These are phyloP conservation scores for Ceratitis capitata DNA, from an alignment of 1,140 invertebrate species.

Conservation along the genomic window DNA sequence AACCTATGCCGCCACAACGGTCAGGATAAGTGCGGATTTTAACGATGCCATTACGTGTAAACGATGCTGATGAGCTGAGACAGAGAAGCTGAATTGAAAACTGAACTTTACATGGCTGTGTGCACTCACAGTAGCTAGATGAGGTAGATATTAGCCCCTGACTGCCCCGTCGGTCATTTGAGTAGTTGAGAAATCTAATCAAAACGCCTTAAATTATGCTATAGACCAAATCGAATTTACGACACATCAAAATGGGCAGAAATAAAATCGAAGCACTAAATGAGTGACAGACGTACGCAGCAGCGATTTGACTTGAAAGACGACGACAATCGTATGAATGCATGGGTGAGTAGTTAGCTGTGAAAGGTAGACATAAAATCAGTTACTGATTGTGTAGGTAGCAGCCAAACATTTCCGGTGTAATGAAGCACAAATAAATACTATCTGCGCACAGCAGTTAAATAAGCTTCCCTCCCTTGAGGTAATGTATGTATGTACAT, in stretches of 20 bases:
- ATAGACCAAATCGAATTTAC: conserved; percentile 63
- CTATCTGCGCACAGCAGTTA: background rate
- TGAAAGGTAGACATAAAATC: background rate
- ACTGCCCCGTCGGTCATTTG: background rate
- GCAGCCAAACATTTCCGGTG: background rate
- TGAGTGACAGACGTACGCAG: background rate
- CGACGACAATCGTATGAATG: background rate
- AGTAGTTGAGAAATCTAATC: conserved; percentile 37
- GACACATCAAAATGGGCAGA: conserved; percentile 48
- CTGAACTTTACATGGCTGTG: conserved; percentile 44
- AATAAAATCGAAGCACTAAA: conserved; percentile 34
- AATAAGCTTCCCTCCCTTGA: conserved; percentile 16
- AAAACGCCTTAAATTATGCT: conserved; percentile 60
- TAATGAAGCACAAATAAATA: background rate
- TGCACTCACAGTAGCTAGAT: too few species aligned
- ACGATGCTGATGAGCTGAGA: conserved; percentile 64
- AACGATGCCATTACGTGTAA: conserved; percentile 64
- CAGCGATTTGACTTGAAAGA: conserved; percentile 7
- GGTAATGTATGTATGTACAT: background rate
- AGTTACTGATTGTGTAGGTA: conserved; percentile 17
- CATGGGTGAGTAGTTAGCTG: background rate
- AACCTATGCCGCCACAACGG: background rate
- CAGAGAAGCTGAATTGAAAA: conserved; percentile 45
- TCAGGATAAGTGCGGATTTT: conserved; percentile 52
- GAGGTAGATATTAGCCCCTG: too few species aligned